A percentile compares a stretch with the other conserved stretches of the same genome.
These are phyloP conservation scores for Progne subis DNA, from an alignment of 2,113 vertebrate species.

Conservation along the genomic window DNA sequence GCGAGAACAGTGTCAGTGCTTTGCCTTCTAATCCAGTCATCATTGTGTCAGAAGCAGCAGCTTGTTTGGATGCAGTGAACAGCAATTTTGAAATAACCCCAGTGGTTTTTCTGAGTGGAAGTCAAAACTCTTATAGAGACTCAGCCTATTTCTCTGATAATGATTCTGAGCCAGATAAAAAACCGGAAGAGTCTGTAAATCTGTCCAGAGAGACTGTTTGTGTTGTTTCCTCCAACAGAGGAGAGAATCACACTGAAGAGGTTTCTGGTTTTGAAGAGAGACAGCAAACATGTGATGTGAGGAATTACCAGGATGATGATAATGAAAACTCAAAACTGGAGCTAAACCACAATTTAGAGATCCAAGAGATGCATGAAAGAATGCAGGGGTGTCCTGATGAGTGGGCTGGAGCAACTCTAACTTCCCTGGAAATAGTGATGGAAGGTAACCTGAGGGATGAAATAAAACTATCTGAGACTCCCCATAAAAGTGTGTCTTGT, in stretches of 20 bases:
- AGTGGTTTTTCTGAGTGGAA: constrained; percentile 68
- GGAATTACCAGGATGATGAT: not conserved
- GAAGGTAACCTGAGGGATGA: constrained; percentile 51
- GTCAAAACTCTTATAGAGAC: constrained; percentile 85
- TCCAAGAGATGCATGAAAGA: not conserved
- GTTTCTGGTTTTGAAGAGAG: not conserved
- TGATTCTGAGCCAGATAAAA: constrained; percentile 92
- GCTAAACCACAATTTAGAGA: not conserved
- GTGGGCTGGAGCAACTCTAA: constrained; percentile 7
- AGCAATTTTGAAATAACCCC: constrained; percentile 52
- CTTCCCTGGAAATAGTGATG: not conserved
- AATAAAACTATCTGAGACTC: constrained; percentile 11
- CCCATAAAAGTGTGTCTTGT: constrained; percentile 62
- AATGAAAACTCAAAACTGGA: not conserved
- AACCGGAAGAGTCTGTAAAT: constrained; percentile 73
- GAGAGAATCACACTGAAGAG: not conserved
- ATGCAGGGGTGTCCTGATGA: not conserved
- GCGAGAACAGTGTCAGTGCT: not conserved
- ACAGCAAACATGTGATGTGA: not conserved
- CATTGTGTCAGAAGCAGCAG: constrained; percentile 81
- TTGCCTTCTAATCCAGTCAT: constrained; percentile 82
- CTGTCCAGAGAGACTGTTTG: not conserved
- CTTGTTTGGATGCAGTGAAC: constrained; percentile 17
- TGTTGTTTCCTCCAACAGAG: not conserved
- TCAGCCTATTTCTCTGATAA: constrained; percentile 98